Percentiles rank a stretch among this genome's conserved stretches.
Evolutionary conservation across 2,888 invertebrate genomes (phyloP).

Genomic region (Gastracanthus pulcherrimus): DNA sequence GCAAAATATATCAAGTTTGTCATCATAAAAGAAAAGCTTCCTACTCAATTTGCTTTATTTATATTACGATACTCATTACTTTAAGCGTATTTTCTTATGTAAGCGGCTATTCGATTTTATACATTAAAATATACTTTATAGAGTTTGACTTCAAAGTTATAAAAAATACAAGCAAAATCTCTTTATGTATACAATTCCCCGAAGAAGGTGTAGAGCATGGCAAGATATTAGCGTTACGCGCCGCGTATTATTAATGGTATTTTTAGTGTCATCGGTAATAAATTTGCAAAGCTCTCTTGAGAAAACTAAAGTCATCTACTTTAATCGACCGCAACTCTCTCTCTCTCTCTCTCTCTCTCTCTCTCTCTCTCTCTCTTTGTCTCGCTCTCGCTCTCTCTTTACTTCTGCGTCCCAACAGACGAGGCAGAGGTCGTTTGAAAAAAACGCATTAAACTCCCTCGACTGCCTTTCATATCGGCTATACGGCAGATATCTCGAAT

Average conservation of each 20-base stretch:
- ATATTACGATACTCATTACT: no score
- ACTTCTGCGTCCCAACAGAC: not conserved
- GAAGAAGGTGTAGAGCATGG: no score
- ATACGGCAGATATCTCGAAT: conserved; percentile 40
- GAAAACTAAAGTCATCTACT: conserved; percentile 36
- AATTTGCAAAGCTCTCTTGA: conserved; percentile 3
- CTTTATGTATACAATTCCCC: no score
- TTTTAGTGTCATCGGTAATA: conserved; percentile 36
- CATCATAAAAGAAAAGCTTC: no score
- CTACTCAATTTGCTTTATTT: no score
- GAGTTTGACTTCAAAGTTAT: not conserved
- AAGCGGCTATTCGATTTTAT: no score
- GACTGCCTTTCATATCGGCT: conserved; percentile 17
- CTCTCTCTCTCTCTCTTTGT: no score
- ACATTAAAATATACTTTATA: not conserved
- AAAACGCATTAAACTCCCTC: conserved; percentile 29
- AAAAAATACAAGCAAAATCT: conserved; percentile 15
- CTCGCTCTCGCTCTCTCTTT: not conserved
- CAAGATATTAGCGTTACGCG: not conserved
- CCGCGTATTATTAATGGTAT: conserved; percentile 10
- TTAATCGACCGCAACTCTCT: conserved; percentile 18
- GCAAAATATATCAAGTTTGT: no score
- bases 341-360: no score
- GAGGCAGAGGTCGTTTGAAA: not conserved
- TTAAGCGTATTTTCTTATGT: no score